A percentile compares a stretch with the other conserved stretches of the same genome.
These are phyloP conservation scores for Larimichthys polyactis DNA, from an alignment of 2,113 vertebrate genomes.

Conservation along the genomic window DNA sequence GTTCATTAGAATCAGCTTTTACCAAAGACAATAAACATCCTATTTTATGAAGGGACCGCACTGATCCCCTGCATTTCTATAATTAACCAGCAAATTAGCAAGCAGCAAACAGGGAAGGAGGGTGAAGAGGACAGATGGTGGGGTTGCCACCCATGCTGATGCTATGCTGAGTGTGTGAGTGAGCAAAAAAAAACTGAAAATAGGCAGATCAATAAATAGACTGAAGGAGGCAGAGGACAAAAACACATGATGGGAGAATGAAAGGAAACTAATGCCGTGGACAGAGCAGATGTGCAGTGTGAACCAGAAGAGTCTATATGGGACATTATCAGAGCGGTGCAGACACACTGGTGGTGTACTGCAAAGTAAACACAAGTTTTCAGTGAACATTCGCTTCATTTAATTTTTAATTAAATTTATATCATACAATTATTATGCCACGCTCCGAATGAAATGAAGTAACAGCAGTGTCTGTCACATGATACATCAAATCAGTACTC, in stretches of 20 bases:
- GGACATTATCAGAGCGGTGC: background rate
- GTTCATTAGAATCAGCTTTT: conserved; percentile 65
- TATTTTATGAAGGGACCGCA: conserved; percentile 50
- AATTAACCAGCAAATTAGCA: conserved; percentile 78
- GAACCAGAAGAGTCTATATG: background rate
- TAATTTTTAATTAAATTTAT: background rate
- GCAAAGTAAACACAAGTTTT: background rate
- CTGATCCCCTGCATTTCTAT: conserved; percentile 67
- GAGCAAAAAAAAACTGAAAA: conserved; percentile 49
- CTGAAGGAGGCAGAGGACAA: conserved; percentile 50
- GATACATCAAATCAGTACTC: background rate
- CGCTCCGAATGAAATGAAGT: too few species aligned
- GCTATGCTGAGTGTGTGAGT: conserved; percentile 26
- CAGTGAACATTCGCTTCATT: background rate
- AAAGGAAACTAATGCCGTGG: conserved; percentile 23
- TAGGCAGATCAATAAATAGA: conserved; percentile 62
- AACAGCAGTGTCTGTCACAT: background rate
- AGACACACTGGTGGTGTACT: background rate
- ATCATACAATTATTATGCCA: too few species aligned
- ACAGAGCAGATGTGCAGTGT: conserved; percentile 21
- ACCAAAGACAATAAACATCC: conserved; percentile 60
- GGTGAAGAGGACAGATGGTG: conserved; percentile 65
- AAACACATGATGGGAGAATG: conserved; percentile 19
- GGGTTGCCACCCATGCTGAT: conserved; percentile 57
- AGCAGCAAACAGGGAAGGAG: conserved; percentile 44